A percentile compares a stretch with the other conserved stretches of the same genome.
These are phyloP conservation scores for Meleagris gallopavo DNA, from an alignment of 2,113 vertebrate species.

Conservation along the genomic window DNA sequence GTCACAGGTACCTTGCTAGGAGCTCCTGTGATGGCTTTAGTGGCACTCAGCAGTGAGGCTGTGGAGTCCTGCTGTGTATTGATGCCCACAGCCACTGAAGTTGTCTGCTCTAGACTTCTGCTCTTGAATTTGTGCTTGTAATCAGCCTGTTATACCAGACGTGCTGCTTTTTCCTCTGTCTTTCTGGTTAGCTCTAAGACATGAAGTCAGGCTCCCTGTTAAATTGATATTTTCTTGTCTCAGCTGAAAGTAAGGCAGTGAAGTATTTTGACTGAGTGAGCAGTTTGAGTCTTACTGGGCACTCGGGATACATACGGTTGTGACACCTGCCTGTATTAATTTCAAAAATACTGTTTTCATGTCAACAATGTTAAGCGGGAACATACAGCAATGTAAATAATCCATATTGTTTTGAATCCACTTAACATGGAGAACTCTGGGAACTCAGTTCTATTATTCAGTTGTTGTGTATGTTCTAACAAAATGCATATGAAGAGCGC, in stretches of 20 bases:
- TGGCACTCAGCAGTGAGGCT: neutral
- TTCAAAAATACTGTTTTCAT: neutral
- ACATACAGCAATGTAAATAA: neutral
- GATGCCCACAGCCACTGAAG: neutral
- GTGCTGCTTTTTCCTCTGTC: neutral
- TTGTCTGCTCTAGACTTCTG: neutral
- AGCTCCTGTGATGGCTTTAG: neutral
- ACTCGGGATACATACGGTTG: fast-evolving
- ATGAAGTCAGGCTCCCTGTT: neutral
- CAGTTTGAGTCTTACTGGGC: neutral
- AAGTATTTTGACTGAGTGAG: neutral
- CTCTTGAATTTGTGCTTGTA: neutral
- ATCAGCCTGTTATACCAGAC: fast-evolving
- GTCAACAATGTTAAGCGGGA: neutral
- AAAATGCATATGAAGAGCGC: neutral
- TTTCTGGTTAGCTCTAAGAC: neutral
- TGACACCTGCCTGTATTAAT: neutral
- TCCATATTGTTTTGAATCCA: neutral
- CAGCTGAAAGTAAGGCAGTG: neutral
- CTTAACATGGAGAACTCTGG: neutral
- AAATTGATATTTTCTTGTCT: neutral
- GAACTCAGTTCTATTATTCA: neutral
- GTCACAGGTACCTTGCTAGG: neutral
- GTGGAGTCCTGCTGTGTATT: neutral
- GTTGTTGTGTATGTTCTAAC: neutral